Evolutionary conservation across 2,888 invertebrate genomes (phyloP).

Genomic region (Lasioglossum oenotherae): DNA sequence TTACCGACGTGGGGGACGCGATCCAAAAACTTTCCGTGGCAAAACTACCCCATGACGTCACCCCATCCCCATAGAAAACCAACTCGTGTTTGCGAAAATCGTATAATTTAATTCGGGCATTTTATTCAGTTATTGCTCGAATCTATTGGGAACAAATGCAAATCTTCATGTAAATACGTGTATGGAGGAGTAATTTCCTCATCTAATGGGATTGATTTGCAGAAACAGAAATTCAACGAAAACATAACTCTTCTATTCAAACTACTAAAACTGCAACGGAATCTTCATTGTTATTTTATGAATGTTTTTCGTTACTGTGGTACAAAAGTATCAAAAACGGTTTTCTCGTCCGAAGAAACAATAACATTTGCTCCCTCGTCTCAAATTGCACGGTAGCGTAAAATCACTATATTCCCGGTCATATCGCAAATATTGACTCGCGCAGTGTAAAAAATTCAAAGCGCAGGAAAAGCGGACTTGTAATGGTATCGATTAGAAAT

Average conservation of each 20-base stretch:
- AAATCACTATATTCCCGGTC: background rate
- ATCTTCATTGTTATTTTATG: background rate
- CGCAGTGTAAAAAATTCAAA: background rate
- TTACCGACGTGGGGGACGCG: constrained; percentile 67
- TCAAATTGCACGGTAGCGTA: background rate
- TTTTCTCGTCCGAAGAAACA: background rate
- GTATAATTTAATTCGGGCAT: constrained; percentile 7
- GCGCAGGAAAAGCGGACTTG: background rate
- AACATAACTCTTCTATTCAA: too few relatives aligned
- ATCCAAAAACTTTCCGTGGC: constrained; percentile 49
- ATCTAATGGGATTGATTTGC: too few relatives aligned
- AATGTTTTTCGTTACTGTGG: background rate
- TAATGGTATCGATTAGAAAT: background rate
- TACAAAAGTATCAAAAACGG: background rate
- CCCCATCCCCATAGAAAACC: background rate
- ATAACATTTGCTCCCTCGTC: background rate
- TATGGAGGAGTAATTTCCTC: background rate
- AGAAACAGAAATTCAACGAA: too few relatives aligned
- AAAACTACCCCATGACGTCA: constrained; percentile 27
- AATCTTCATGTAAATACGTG: background rate
- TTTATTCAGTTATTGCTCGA: background rate
- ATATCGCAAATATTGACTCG: constrained; percentile 3
- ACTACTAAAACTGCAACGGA: background rate
- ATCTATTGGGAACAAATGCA: background rate
- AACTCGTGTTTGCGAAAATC: background rate